These are phyloP conservation scores for Balaenoptera acutorostrata DNA, from an alignment of 2,113 vertebrate species.

Conservation along the genomic window DNA sequence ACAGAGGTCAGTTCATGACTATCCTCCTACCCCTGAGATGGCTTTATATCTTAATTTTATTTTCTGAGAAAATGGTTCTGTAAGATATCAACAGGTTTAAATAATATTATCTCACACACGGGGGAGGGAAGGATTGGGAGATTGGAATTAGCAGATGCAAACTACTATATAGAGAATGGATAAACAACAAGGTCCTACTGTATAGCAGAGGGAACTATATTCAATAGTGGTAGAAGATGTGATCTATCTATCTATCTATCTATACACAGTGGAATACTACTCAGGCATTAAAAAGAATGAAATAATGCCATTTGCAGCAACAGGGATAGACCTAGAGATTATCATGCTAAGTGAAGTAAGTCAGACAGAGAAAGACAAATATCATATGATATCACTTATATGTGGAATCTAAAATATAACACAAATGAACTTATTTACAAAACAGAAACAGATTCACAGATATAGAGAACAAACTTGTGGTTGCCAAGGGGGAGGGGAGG, in stretches of 20 bases:
- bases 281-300: neutral
- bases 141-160: neutral
- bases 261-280: neutral
- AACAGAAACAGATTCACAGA: neutral
- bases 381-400: neutral
- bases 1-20: neutral
- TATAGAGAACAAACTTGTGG: too few species aligned
- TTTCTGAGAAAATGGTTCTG: neutral
- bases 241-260: neutral
- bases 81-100: neutral
- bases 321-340: neutral
- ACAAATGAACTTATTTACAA: neutral
- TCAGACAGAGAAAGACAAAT: neutral
- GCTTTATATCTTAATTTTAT: neutral
- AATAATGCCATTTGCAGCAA: neutral
- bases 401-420: neutral
- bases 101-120: neutral
- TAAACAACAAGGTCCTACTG: neutral
- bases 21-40: neutral
- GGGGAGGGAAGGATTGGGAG: neutral
- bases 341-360: neutral
- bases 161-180: neutral
- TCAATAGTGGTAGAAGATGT: neutral
- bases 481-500: too few species aligned
- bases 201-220: neutral